These are phyloP conservation scores for Apeltes quadracus DNA, from an alignment of 2,113 vertebrate genomes.

Conservation along the genomic window DNA sequence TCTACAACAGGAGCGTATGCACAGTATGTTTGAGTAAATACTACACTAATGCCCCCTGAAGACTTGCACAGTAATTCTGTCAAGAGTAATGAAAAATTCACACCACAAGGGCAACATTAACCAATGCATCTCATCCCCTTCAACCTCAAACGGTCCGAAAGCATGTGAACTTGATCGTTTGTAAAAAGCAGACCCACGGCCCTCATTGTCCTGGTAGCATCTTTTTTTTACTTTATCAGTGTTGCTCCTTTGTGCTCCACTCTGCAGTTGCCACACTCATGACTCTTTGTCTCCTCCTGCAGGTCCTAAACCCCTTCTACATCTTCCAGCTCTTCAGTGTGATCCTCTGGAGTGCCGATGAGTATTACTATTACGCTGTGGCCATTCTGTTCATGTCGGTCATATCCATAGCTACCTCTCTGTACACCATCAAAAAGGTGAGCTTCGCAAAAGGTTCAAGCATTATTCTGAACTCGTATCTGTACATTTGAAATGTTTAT, in stretches of 20 bases:
- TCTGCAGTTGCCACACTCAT: neutral
- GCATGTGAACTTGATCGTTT: neutral
- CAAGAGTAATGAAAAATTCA: neutral
- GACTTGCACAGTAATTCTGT: neutral
- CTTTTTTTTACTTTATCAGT: neutral
- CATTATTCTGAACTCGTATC: neutral
- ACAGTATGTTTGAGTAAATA: neutral
- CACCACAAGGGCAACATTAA: neutral
- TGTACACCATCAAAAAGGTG: slow-evolving; percentile 98
- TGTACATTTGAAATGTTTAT: neutral
- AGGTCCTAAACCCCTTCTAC: slow-evolving; percentile 99
- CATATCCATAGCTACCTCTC: slow-evolving; percentile 94
- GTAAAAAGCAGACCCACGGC: neutral
- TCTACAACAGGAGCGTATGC: neutral
- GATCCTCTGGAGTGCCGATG: slow-evolving; percentile 93
- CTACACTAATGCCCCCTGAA: neutral
- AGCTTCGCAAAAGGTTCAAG: slow-evolving; percentile 20
- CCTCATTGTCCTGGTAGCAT: neutral
- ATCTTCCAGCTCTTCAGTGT: slow-evolving; percentile 99
- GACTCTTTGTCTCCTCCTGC: slow-evolving; percentile 31
- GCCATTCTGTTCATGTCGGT: slow-evolving; percentile 97
- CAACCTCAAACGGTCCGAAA: neutral
- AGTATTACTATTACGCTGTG: slow-evolving; percentile 96
- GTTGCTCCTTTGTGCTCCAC: neutral
- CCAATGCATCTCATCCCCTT: neutral